phyloP scores from a whole-genome alignment of 2,113 vertebrate species.

The Phylloscopus whistleri region DNA sequence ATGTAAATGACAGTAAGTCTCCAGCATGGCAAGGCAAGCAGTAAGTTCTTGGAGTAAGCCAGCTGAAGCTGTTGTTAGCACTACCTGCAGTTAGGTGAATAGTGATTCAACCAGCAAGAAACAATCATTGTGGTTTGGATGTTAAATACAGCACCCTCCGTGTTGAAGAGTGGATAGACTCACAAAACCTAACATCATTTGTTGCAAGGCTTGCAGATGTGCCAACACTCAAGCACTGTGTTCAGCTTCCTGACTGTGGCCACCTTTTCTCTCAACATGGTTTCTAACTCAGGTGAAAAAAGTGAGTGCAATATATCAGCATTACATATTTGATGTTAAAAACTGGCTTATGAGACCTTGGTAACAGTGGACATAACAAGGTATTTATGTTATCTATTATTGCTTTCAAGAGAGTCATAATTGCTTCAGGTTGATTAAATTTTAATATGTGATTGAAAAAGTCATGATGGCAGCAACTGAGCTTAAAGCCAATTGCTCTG shows the following conservation, averaged over 20 bases:
- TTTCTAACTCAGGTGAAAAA: background rate
- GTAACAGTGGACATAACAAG: background rate
- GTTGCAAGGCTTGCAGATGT: background rate
- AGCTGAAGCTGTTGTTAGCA: background rate
- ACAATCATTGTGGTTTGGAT: background rate
- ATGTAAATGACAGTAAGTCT: background rate
- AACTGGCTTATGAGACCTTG: background rate
- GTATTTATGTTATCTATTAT: background rate
- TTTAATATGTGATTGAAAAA: background rate
- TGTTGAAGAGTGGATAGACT: background rate
- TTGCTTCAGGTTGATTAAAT: background rate
- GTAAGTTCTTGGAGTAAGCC: background rate
- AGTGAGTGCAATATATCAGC: background rate
- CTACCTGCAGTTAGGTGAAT: background rate
- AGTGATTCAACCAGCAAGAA: background rate
- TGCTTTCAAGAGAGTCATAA: background rate
- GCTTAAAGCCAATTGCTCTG: background rate
- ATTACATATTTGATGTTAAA: background rate
- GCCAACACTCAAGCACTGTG: background rate
- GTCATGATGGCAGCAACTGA: background rate
- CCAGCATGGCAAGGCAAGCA: background rate
- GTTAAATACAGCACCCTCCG: background rate
- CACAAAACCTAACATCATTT: background rate
- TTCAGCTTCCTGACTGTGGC: background rate
- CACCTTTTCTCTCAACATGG: background rate